These are phyloP conservation scores for Pollenia amentaria DNA, from an alignment of 2,888 invertebrate species.

Conservation along the genomic window DNA sequence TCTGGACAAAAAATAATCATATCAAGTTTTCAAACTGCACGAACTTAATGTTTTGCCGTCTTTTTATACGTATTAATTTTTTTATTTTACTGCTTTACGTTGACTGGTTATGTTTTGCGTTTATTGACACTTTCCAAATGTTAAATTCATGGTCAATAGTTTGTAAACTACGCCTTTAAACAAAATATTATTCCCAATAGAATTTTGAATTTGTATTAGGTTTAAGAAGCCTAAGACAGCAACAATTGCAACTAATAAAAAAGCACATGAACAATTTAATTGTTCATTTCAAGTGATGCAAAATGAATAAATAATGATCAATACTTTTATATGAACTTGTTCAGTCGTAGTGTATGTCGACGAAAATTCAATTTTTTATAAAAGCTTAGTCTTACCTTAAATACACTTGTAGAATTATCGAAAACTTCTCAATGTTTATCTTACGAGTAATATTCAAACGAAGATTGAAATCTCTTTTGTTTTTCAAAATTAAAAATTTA, in stretches of 20 bases:
- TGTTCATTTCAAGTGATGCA: conserved; percentile 66
- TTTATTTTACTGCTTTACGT: conserved; percentile 35
- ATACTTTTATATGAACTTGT: conserved; percentile 1
- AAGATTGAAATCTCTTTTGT: background rate
- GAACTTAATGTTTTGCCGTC: conserved; percentile 59
- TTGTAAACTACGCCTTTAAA: conserved; percentile 56
- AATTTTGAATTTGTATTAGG: conserved; percentile 31
- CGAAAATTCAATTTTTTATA: conserved; percentile 27
- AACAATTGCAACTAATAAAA: conserved; percentile 7
- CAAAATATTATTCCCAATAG: conserved; percentile 55
- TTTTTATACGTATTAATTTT: background rate
- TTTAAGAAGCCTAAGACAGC: background rate
- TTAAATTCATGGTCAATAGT: conserved; percentile 69
- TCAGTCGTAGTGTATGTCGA: background rate
- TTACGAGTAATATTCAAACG: no score
- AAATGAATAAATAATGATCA: conserved; percentile 70
- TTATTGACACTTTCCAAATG: conserved; percentile 73
- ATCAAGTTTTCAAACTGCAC: conserved; percentile 63
- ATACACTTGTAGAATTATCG: conserved; percentile 26
- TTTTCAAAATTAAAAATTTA: background rate
- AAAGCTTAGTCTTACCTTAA: conserved; percentile 24
- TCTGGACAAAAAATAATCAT: conserved; percentile 40
- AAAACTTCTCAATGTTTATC: background rate
- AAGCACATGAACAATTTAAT: conserved; percentile 66
- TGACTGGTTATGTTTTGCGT: conserved; percentile 67